Percentiles rank a stretch among this genome's conserved stretches.
Evolutionary conservation across 2,797 vertebrate genomes (phyloP).

Genomic region (Manis pentadactyla): DNA sequence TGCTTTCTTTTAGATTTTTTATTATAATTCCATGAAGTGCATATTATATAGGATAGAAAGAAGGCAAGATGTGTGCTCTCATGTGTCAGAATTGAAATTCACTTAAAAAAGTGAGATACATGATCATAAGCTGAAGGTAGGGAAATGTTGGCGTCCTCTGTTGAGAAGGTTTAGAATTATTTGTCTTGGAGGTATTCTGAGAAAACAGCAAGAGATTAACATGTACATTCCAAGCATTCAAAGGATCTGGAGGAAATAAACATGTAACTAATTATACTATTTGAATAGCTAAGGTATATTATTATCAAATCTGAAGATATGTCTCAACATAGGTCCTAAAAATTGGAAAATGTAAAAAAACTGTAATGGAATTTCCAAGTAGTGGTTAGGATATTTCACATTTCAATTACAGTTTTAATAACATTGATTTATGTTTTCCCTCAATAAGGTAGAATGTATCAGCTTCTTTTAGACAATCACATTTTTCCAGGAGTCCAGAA

Average conservation of each 20-base stretch:
- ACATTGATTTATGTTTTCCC: constrained; percentile 1
- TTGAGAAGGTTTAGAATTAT: neutral
- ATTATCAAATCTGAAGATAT: constrained; percentile 6
- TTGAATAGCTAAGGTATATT: neutral
- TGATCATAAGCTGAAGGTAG: neutral
- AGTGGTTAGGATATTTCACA: neutral
- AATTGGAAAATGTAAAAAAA: neutral
- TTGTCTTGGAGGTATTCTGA: neutral
- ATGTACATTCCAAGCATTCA: neutral
- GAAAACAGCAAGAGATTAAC: neutral
- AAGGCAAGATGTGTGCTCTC: neutral
- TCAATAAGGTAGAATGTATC: neutral
- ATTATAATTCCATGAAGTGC: neutral
- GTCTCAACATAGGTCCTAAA: neutral
- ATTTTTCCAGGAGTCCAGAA: neutral
- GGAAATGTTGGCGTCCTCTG: neutral
- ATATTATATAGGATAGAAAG: constrained; percentile 11
- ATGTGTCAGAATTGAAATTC: neutral
- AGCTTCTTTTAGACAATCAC: neutral
- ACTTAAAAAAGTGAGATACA: neutral
- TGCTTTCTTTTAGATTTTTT: constrained; percentile 19
- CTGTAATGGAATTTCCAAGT: neutral
- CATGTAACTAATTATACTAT: neutral
- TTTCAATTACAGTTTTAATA: constrained; percentile 37
- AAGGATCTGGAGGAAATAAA: neutral